Evolutionary conservation across 2,113 vertebrate genomes (phyloP).

Genomic region (Nannospalax galili): DNA sequence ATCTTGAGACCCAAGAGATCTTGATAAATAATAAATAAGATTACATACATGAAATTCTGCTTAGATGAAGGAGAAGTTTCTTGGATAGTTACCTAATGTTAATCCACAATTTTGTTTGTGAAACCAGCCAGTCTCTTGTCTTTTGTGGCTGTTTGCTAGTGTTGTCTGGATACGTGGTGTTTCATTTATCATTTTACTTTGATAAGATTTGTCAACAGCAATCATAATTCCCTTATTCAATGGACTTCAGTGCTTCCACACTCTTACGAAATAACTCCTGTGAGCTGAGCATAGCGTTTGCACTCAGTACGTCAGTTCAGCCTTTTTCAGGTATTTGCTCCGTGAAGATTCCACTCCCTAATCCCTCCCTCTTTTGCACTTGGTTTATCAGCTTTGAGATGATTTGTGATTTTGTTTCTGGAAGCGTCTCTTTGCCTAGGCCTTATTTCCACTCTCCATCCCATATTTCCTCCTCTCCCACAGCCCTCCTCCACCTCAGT

Average conservation of each 20-base stretch:
- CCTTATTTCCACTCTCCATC: neutral
- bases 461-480: neutral
- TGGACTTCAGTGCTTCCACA: neutral
- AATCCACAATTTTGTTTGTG: neutral
- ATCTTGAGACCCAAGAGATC: neutral
- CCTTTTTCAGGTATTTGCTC: neutral
- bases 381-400: neutral
- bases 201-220: neutral
- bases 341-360: neutral
- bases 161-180: no score
- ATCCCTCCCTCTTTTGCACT: neutral
- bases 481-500: neutral
- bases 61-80: constrained; percentile 19
- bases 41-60: neutral
- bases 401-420: constrained; percentile 32
- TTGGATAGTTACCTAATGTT: neutral
- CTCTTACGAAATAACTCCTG: neutral
- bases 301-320: neutral
- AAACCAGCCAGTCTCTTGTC: neutral
- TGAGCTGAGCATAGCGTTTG: neutral
- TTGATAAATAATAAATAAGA: neutral
- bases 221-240: neutral
- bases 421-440: neutral
- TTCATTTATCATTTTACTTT: constrained; percentile 45
- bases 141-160: no score